Evolutionary conservation across 2,113 vertebrate species (phyloP).

Genomic region (Heteronetta atricapilla): DNA sequence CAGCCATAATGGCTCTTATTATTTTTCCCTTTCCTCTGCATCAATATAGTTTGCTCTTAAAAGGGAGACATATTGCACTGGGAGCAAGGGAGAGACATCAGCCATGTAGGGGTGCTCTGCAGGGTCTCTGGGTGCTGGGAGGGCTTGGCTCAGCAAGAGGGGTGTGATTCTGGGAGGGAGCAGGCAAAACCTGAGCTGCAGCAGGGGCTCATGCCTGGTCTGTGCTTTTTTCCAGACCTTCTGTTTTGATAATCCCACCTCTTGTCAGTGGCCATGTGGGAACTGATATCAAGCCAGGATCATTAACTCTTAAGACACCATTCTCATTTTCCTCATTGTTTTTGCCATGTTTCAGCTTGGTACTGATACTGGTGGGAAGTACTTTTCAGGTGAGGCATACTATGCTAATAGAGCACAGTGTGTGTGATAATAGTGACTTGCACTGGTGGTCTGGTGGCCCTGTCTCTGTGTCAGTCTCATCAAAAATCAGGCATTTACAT

Average conservation of each 20-base stretch:
- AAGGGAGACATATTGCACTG: not conserved
- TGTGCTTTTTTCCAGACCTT: not conserved
- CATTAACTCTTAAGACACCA: not conserved
- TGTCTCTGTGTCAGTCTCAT: not conserved
- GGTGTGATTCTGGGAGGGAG: not conserved
- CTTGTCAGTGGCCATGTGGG: not conserved
- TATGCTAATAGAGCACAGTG: not conserved
- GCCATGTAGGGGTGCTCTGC: fast-evolving
- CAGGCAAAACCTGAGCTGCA: not conserved
- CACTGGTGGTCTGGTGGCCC: not conserved
- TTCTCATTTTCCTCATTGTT: not conserved
- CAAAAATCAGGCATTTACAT: not conserved
- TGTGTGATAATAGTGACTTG: not conserved
- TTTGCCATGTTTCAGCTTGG: not conserved
- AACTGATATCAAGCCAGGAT: not conserved
- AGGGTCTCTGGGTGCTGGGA: fast-evolving
- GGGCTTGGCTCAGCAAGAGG: fast-evolving
- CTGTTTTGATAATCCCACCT: conserved; percentile 18
- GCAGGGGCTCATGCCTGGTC: not conserved
- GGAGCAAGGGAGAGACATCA: not conserved
- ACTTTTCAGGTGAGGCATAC: not conserved
- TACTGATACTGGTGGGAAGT: not conserved
- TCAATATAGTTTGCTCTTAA: not conserved
- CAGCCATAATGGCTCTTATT: not conserved
- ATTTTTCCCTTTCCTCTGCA: not conserved